A percentile compares a stretch with the other conserved stretches of the same genome.
Conservation (phyloP, 2,797 vertebrate genomes). For the Chanos chanos region DNA sequence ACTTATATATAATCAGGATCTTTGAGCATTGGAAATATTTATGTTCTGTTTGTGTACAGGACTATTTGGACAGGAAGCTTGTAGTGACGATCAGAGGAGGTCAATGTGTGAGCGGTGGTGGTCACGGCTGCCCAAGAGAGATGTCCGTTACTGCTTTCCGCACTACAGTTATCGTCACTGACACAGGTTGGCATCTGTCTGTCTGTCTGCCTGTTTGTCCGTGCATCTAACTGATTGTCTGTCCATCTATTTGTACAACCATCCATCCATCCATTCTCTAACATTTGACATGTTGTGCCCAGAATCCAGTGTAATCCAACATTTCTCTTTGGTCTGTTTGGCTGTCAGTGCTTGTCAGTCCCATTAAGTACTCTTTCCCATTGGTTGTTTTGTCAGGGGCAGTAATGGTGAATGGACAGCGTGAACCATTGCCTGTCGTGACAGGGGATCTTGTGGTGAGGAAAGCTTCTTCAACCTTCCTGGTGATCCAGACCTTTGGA, state of each 20-base stretch:
- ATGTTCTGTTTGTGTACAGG: conserved; percentile 62
- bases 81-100: conserved; percentile 65
- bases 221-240: not conserved
- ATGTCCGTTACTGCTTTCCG: conserved; percentile 68
- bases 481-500: conserved; percentile 77
- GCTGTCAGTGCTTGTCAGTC: not conserved
- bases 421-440: conserved; percentile 71
- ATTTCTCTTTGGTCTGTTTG: no score
- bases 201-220: not conserved
- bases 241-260: not conserved
- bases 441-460: conserved; percentile 67
- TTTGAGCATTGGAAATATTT: not conserved
- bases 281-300: not conserved
- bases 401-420: conserved; percentile 71
- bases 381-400: conserved; percentile 59
- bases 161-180: conserved; percentile 70
- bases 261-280: not conserved
- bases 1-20: no score
- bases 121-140: conserved; percentile 67
- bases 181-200: conserved; percentile 66
- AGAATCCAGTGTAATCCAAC: no score
- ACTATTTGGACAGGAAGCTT: conserved; percentile 76
- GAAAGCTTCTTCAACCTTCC: conserved; percentile 77
- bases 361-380: not conserved
- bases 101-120: conserved; percentile 54